These are phyloP conservation scores for Cichlasoma orientale DNA, from an alignment of 2,797 vertebrate species.

Conservation along the genomic window DNA sequence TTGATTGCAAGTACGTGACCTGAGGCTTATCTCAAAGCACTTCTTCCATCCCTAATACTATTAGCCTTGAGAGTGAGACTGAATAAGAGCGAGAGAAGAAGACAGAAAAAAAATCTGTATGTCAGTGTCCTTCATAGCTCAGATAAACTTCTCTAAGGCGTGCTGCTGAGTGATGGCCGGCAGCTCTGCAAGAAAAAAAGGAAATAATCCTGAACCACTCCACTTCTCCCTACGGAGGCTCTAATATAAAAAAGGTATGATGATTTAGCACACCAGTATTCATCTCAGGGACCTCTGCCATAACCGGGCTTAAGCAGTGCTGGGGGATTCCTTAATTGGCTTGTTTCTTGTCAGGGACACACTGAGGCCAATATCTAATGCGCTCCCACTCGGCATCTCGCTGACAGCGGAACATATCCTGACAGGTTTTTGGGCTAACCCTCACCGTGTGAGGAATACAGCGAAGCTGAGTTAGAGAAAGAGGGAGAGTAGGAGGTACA, in stretches of 20 bases:
- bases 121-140: constrained; percentile 64
- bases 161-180: constrained; percentile 63
- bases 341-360: constrained; percentile 83
- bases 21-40: constrained; percentile 70
- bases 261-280: constrained; percentile 74
- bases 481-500: constrained; percentile 26
- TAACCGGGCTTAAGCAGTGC: constrained; percentile 81
- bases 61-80: constrained; percentile 58
- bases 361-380: constrained; percentile 75
- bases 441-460: constrained; percentile 64
- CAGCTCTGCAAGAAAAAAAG: constrained; percentile 34
- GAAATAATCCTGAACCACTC: constrained; percentile 73
- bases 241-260: constrained; percentile 74
- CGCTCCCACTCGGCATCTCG: constrained; percentile 71
- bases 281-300: constrained; percentile 80
- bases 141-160: constrained; percentile 63
- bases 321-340: constrained; percentile 82
- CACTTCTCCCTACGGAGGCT: constrained; percentile 65
- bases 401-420: constrained; percentile 75
- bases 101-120: constrained; percentile 45
- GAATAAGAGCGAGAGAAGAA: constrained; percentile 43
- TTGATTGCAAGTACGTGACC: constrained; percentile 71
- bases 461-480: constrained; percentile 38
- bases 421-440: constrained; percentile 75
- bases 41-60: constrained; percentile 61